Conservation (phyloP, 1,140 invertebrate genomes). For the Aphelenchoides fujianensis region DNA sequence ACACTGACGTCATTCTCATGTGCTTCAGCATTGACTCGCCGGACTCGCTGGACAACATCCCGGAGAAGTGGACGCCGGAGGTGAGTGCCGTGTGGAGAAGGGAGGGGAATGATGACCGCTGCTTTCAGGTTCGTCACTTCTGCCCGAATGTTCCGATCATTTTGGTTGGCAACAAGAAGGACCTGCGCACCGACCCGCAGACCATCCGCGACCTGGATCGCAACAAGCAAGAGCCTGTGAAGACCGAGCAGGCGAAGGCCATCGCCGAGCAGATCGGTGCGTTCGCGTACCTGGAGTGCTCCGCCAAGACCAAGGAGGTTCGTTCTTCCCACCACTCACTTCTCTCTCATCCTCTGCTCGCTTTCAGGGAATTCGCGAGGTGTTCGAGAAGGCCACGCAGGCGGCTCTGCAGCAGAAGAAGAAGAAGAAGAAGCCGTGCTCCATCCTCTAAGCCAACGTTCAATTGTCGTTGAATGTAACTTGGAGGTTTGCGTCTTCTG, state of each 20-base stretch:
- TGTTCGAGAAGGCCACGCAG: conserved; percentile 96
- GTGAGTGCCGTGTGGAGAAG: conserved; percentile 21
- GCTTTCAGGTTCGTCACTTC: conserved; percentile 79
- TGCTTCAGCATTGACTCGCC: conserved; percentile 95
- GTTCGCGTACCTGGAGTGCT: conserved; percentile 96
- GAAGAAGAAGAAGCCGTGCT: conserved; percentile 62
- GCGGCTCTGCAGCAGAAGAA: conserved; percentile 82
- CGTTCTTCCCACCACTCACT: too few species aligned
- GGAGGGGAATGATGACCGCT: too few species aligned
- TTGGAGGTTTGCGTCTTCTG: too few species aligned
- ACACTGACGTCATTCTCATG: conserved; percentile 96
- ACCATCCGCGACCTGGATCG: conserved; percentile 91
- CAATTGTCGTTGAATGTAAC: too few species aligned
- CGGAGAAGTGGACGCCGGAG: conserved; percentile 95
- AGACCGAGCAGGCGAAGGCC: conserved; percentile 85
- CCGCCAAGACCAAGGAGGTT: conserved; percentile 94
- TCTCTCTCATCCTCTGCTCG: too few species aligned
- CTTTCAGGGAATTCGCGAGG: conserved; percentile 93
- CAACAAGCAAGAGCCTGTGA: conserved; percentile 98
- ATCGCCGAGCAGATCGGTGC: conserved; percentile 99
- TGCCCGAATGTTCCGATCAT: conserved; percentile 95
- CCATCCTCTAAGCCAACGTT: conserved; percentile 52
- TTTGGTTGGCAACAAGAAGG: conserved; percentile 91
- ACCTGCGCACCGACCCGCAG: conserved; percentile 68
- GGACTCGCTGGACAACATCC: conserved; percentile 93